These are phyloP conservation scores for Apoderus coryli DNA, from an alignment of 2,888 invertebrate genomes.

Conservation along the genomic window DNA sequence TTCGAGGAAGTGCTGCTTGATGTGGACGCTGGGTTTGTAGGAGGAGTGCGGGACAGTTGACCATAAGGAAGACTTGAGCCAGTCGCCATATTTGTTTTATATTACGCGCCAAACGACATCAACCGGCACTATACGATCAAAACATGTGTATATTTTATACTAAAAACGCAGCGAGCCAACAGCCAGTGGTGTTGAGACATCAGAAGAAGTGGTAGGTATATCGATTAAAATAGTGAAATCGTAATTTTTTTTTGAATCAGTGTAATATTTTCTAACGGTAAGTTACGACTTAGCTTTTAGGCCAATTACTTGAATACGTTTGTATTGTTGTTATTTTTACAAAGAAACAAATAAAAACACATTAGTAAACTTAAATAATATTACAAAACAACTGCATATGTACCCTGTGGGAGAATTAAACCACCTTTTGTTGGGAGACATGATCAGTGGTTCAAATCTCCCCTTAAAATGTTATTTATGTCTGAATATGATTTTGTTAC, in stretches of 20 bases:
- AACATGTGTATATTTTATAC: no score
- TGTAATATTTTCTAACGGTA: neutral
- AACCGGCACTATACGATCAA: no score
- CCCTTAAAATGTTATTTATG: neutral
- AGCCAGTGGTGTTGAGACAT: no score
- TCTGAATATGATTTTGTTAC: conserved; percentile 1
- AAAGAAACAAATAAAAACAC: no score
- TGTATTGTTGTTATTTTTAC: neutral
- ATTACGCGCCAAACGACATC: conserved; percentile 1
- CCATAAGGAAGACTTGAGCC: conserved; percentile 3
- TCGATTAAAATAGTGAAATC: no score
- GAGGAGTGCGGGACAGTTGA: conserved; percentile 2
- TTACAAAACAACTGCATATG: no score
- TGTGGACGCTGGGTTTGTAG: no score
- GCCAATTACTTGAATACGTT: neutral
- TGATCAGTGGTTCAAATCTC: conserved; percentile 1
- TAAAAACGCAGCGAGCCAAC: no score
- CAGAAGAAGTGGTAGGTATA: no score
- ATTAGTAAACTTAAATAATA: no score
- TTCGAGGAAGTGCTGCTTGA: no score
- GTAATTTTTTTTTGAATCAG: neutral
- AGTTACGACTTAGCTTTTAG: neutral
- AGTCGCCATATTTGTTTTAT: neutral
- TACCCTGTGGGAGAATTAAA: neutral
- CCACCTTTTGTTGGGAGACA: neutral